Evolutionary conservation across 1,140 invertebrate species (phyloP), one percentile per base, ranked within the genome.

Genomic region (Nasonia longicornis): DNA sequence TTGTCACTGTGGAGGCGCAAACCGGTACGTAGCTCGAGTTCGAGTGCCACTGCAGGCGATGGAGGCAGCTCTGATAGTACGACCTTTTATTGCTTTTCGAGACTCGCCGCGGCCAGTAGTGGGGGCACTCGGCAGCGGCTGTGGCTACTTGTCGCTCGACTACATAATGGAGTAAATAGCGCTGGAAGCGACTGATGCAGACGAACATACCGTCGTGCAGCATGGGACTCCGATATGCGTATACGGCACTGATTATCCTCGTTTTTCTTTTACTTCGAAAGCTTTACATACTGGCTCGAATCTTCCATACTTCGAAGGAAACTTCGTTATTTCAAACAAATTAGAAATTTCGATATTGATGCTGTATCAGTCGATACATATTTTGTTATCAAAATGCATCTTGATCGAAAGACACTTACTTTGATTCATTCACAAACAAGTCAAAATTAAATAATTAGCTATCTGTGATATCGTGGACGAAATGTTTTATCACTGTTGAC

Each of bases 71-170:
- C 38, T 67, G 77, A 79, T 72, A 48, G 16, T 8, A 29, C 66
- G 42, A 69, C 22, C 38, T 78, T 78, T 78, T 77, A 67, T 77
- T 77, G 31, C 35, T 1, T 31, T 22, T 45, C 26, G 38, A 72
- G 14, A 48, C 26, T 29, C 16, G 78, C 11, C 14, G 3, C 29
- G 3, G 3, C n/a, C 16, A n/a, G 79, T 67, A 42, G 79, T 74
- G 79, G 71, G 79, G 52, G 22, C 11, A 52, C 16, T 16, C 22
- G 12, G 14, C 67, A 12, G 26, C 16, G 16, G 52, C 52, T 58
- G 14, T 38, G 14, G 14, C 58, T 66, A 38, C 29, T 42, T 42
- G 38, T 22, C 26, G 20, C n/a, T 66, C 26, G 3, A 48, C 10
- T 69, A 1, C 7, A 42, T 26, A 26, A 26, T 26, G 26, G 3